phyloP scores from a whole-genome alignment of 2,113 vertebrate species.

The Eulemur rufifrons region DNA sequence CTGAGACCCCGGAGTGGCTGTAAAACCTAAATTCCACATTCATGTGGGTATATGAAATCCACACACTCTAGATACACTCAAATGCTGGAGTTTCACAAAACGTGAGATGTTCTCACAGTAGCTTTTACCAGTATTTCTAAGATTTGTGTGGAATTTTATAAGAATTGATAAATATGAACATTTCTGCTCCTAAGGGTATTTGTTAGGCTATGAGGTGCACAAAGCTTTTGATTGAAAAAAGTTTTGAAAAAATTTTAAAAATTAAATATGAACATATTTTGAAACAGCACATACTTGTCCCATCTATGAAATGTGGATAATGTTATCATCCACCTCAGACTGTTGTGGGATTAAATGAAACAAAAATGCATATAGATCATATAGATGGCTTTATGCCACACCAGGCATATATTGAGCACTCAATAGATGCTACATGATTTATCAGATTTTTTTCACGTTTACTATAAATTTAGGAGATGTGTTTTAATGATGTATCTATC shows the following conservation, averaged over 20 bases:
- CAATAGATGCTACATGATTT: background rate
- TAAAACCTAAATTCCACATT: background rate
- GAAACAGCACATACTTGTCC: background rate
- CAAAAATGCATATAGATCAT: background rate
- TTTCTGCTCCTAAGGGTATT: background rate
- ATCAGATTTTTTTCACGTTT: background rate
- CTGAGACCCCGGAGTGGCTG: background rate
- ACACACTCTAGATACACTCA: too few relatives aligned
- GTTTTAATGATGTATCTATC: background rate
- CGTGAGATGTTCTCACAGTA: background rate
- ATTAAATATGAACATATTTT: background rate
- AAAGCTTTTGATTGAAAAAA: slow-evolving; percentile 10
- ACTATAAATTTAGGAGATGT: background rate
- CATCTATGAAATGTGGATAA: background rate
- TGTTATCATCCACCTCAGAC: background rate
- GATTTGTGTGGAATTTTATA: background rate
- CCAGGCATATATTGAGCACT: background rate
- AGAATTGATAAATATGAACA: background rate
- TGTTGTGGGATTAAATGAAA: background rate
- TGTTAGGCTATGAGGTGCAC: background rate
- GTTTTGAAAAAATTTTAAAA: background rate
- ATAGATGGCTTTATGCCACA: background rate
- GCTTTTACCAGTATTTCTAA: background rate
- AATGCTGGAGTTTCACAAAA: background rate
- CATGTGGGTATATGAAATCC: background rate